These are phyloP conservation scores for Poecilia wingei DNA, from an alignment of 2,797 vertebrate genomes.

Conservation along the genomic window DNA sequence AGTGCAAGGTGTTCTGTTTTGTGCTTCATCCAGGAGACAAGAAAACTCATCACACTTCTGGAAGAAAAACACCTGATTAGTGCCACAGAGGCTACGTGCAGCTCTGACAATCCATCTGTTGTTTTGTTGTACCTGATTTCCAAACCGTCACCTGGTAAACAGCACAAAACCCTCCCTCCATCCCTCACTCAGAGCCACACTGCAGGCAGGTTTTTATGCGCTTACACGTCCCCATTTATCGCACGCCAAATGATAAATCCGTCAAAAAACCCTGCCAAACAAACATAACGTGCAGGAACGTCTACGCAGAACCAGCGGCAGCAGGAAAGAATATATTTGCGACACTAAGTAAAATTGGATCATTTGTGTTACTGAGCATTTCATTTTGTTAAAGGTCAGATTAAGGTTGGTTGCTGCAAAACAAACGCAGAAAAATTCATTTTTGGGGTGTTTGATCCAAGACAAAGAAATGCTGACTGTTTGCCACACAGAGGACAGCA, in stretches of 20 bases:
- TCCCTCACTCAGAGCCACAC: constrained; percentile 32
- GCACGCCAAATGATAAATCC: constrained; percentile 19
- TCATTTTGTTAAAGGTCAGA: not conserved
- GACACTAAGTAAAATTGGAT: not conserved
- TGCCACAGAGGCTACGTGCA: constrained; percentile 18
- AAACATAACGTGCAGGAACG: not conserved
- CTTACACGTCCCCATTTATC: constrained; percentile 5
- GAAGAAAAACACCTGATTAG: constrained; percentile 28
- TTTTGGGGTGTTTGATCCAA: not conserved
- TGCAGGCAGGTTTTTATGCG: constrained; percentile 10
- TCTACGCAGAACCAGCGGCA: not conserved
- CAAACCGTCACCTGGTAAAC: constrained; percentile 49
- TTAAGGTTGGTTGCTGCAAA: not conserved
- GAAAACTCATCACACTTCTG: constrained; percentile 14
- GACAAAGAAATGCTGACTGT: not conserved
- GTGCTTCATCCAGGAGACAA: not conserved
- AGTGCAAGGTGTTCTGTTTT: not conserved
- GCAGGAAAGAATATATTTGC: not conserved
- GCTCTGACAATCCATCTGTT: constrained; percentile 60
- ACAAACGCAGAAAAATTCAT: not conserved
- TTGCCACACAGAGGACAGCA: not conserved
- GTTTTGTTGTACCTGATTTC: constrained; percentile 47
- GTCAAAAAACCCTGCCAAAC: constrained; percentile 7
- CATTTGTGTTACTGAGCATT: not conserved
- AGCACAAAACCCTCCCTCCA: constrained; percentile 21